A percentile compares a stretch with the other conserved stretches of the same genome.
These are phyloP conservation scores for Eubasilissa regina DNA, from an alignment of 1,140 invertebrate species.

Conservation along the genomic window DNA sequence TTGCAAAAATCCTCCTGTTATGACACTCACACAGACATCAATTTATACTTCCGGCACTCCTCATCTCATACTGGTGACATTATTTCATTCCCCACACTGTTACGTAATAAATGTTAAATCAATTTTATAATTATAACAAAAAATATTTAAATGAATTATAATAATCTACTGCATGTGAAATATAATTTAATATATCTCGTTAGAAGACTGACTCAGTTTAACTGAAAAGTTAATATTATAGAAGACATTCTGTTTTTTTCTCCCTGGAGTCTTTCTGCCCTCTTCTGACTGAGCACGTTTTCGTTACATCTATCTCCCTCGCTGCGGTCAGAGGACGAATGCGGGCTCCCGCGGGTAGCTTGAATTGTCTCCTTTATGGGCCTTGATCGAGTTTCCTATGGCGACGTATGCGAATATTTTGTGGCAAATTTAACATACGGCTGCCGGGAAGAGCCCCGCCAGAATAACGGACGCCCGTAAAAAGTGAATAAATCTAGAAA, in stretches of 20 bases:
- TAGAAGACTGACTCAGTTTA: background rate
- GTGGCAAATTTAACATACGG: conserved; percentile 54
- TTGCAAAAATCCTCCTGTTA: too few species aligned
- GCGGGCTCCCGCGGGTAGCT: background rate
- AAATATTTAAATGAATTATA: too few species aligned
- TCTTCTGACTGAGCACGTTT: background rate
- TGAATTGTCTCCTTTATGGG: conserved; percentile 7
- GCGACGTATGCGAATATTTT: conserved; percentile 55
- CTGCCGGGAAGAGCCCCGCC: conserved; percentile 2
- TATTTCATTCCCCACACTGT: too few species aligned
- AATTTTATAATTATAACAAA: too few species aligned
- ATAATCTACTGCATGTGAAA: background rate
- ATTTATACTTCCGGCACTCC: too few species aligned
- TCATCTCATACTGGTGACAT: too few species aligned
- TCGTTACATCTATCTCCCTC: background rate
- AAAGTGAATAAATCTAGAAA: conserved; percentile 37
- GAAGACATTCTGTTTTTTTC: background rate
- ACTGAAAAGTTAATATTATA: conserved; percentile 3
- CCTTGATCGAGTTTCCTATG: conserved; percentile 25
- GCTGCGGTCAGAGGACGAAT: conserved; percentile 16
- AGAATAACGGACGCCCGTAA: conserved; percentile 15
- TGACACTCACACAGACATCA: too few species aligned
- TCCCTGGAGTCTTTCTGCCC: background rate
- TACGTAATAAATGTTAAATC: too few species aligned
- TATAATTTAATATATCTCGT: conserved; percentile 24